Base-by-base conservation (phyloP, 2,888 invertebrate genomes). In the Rhopalosiphum nymphaeae region DNA sequence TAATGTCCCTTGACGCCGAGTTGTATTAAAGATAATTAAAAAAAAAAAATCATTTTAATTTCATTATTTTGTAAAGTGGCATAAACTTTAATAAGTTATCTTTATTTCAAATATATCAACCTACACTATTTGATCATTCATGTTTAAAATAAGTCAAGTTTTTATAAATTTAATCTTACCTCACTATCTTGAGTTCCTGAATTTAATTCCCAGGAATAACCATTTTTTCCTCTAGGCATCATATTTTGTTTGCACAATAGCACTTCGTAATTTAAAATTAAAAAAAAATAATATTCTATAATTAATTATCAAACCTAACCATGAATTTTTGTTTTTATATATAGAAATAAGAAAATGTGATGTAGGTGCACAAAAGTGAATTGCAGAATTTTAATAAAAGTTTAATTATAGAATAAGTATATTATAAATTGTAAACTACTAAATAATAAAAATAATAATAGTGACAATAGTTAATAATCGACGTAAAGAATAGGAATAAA, bases 181-280 rank as follows among this genome's bases (percentile, higher is more conserved):
- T 94, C 90, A 91, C 90, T 90, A 86, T 94, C 94, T 94, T 94
- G 94, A 61, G 84, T 94, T 94, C 94, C 90, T 13, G 94, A 94
- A 29, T 86, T 61, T 13, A 94, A 86, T 86, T 94, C 94, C 90
- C 90, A 94, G 11, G 90, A 86, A 91, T 94, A 94, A 36, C 91
- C 91, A 57, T 94, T 94, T 53, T 94, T 94, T 61, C 94, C 94
- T 91, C 94, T 94, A 25, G 94, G 94, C 16, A 94, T 67, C 94
- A 94, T 94, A 26, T 26, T 42, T 21, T 78, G 53, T 86, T 61
- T 49, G 1, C 5, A n/a, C n/a, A n/a, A n/a, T n/a, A n/a, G n/a
- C n/a, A n/a, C n/a, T n/a, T n/a, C n/a, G n/a, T 29, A 42, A 49
- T 49, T 90, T 36, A 36, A n/a, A 36, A 13, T 89, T 42, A 13